Conservation (phyloP, 2,888 invertebrate species). For the Thymelicus lineola region DNA sequence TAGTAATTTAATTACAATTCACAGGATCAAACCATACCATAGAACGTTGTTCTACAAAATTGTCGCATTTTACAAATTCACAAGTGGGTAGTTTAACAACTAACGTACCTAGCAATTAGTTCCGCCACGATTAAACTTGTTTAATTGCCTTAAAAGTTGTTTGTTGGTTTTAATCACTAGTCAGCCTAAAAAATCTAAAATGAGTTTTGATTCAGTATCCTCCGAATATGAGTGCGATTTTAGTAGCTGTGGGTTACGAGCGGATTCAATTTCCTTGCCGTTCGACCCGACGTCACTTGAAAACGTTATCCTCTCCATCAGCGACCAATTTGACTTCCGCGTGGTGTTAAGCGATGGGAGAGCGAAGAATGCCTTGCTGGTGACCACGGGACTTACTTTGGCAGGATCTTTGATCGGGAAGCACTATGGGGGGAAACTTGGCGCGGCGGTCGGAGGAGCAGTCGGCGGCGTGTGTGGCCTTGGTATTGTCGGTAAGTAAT, state of each 20-base stretch:
- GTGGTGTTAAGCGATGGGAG: slow-evolving; percentile 61
- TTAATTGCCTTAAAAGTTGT: not conserved
- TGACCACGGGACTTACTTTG: slow-evolving; percentile 69
- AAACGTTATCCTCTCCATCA: slow-evolving; percentile 65
- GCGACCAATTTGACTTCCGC: slow-evolving; percentile 72
- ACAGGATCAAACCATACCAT: too few species aligned
- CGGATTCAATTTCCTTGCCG: slow-evolving; percentile 52
- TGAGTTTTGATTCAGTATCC: slow-evolving; percentile 47
- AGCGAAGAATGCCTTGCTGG: slow-evolving; percentile 58
- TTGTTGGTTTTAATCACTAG: not conserved
- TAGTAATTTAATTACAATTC: too few species aligned
- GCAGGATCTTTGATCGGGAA: slow-evolving; percentile 72
- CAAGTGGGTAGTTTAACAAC: slow-evolving; percentile 7
- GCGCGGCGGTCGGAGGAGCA: slow-evolving; percentile 71
- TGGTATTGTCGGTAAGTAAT: slow-evolving; percentile 69
- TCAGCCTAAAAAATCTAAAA: not conserved
- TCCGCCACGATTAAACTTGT: not conserved
- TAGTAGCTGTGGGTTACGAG: slow-evolving; percentile 54
- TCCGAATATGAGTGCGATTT: slow-evolving; percentile 54
- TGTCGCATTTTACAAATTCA: too few species aligned
- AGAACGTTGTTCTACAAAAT: too few species aligned
- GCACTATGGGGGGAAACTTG: slow-evolving; percentile 72
- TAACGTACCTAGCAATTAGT: not conserved
- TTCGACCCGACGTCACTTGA: slow-evolving; percentile 67
- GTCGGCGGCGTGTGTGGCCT: slow-evolving; percentile 74